Evolutionary conservation across 2,113 vertebrate species (phyloP).

Genomic region (Chaetodon auriga): DNA sequence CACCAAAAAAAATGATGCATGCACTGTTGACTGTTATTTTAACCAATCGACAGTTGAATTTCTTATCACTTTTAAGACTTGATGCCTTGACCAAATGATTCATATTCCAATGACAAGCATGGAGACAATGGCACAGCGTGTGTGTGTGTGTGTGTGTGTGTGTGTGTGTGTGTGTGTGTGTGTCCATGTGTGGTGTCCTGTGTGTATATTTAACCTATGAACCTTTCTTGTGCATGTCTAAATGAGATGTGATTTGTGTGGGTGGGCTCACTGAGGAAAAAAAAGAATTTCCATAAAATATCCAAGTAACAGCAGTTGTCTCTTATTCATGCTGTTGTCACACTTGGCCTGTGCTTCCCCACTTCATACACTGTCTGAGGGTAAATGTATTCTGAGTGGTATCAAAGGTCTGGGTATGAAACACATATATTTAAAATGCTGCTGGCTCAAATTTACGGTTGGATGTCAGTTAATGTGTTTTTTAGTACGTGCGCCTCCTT

Average conservation of each 20-base stretch:
- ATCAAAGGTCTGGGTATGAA: slow-evolving; percentile 13
- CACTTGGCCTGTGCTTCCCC: slow-evolving; percentile 6
- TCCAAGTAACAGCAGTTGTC: background rate
- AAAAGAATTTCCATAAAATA: slow-evolving; percentile 22
- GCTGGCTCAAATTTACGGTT: background rate
- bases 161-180: slow-evolving; percentile 4
- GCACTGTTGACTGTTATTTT: background rate
- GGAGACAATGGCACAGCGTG: background rate
- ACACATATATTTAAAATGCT: slow-evolving; percentile 4
- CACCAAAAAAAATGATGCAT: background rate
- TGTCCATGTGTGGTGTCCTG: background rate
- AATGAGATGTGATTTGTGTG: slow-evolving; percentile 25
- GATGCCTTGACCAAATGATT: background rate
- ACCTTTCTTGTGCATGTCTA: background rate
- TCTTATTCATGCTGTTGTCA: slow-evolving; percentile 4
- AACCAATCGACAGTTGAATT: background rate
- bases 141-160: slow-evolving; percentile 7
- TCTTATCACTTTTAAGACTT: background rate
- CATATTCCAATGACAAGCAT: background rate
- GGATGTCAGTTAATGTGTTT: slow-evolving; percentile 24
- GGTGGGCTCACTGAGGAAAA: background rate
- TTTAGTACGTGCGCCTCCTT: background rate
- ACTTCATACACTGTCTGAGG: background rate
- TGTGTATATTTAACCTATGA: slow-evolving; percentile 31
- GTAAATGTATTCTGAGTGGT: slow-evolving; percentile 25